Percentiles rank a stretch among this genome's conserved stretches.
phyloP scores from a whole-genome alignment of 2,113 vertebrate genomes.

The Colius striatus region DNA sequence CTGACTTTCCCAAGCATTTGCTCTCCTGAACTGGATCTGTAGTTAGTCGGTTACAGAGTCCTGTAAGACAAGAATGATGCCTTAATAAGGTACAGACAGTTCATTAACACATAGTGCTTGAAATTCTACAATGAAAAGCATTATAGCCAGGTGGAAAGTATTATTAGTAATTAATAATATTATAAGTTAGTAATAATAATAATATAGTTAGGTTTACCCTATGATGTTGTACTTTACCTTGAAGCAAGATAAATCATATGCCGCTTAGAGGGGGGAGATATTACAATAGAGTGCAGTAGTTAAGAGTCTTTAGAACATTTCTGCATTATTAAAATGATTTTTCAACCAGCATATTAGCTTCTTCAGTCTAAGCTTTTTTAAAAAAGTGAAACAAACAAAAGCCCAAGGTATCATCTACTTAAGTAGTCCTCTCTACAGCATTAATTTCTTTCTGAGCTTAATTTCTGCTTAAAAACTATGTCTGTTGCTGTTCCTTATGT shows the following conservation, averaged over 20 bases:
- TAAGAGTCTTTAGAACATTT: background rate
- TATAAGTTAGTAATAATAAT: background rate
- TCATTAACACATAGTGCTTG: background rate
- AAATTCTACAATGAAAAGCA: background rate
- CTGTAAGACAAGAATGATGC: background rate
- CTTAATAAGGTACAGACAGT: background rate
- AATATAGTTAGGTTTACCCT: background rate
- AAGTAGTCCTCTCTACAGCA: background rate
- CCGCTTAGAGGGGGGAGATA: accelerated
- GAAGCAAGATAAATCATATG: background rate
- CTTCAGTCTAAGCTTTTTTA: background rate
- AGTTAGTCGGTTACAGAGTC: background rate
- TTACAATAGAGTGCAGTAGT: background rate
- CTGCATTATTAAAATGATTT: conserved; percentile 49
- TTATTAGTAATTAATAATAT: background rate
- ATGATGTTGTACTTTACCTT: background rate
- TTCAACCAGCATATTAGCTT: background rate
- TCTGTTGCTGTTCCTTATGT: background rate
- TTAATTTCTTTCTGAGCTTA: conserved; percentile 1
- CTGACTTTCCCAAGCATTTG: background rate
- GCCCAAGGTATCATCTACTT: background rate
- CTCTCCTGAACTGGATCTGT: background rate
- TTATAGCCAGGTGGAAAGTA: background rate
- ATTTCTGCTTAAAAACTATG: conserved; percentile 5
- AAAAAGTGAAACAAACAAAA: conserved; percentile 18